A percentile compares a stretch with the other conserved stretches of the same genome.
Evolutionary conservation across 2,888 invertebrate genomes (phyloP).

Genomic region (Heliconius hortense): DNA sequence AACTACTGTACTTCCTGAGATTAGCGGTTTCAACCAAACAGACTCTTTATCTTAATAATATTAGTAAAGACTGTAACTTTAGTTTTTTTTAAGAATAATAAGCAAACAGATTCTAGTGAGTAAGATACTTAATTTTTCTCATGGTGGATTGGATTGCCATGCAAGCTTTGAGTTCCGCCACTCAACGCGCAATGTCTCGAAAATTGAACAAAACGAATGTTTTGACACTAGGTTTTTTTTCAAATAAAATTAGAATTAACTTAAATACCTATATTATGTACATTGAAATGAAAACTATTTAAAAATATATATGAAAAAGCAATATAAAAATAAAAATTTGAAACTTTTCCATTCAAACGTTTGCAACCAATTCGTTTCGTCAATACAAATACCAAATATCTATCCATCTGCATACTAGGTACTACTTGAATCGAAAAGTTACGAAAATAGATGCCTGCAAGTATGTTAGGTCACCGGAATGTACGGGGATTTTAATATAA

Average conservation of each 20-base stretch:
- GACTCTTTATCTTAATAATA: too few species aligned
- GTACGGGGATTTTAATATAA: conserved; percentile 1
- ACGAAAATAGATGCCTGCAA: background rate
- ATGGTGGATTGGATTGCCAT: background rate
- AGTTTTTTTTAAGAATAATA: too few species aligned
- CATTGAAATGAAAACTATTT: too few species aligned
- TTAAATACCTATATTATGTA: too few species aligned
- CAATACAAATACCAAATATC: conserved; percentile 13
- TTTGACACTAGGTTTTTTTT: background rate
- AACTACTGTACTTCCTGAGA: too few species aligned
- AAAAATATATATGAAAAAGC: background rate
- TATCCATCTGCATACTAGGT: background rate
- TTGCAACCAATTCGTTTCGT: conserved; percentile 13
- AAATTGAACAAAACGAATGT: background rate
- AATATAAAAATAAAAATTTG: background rate
- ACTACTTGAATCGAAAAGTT: conserved; percentile 13
- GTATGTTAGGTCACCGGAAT: background rate
- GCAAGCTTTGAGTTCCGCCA: background rate
- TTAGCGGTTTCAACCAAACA: too few species aligned
- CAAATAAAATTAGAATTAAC: too few species aligned
- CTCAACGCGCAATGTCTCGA: background rate
- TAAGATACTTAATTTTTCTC: too few species aligned
- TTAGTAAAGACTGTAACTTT: too few species aligned
- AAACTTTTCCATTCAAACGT: background rate
- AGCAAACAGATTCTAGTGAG: too few species aligned